Conservation (phyloP, 2,888 invertebrate genomes). For the Herminia tarsipennalis region DNA sequence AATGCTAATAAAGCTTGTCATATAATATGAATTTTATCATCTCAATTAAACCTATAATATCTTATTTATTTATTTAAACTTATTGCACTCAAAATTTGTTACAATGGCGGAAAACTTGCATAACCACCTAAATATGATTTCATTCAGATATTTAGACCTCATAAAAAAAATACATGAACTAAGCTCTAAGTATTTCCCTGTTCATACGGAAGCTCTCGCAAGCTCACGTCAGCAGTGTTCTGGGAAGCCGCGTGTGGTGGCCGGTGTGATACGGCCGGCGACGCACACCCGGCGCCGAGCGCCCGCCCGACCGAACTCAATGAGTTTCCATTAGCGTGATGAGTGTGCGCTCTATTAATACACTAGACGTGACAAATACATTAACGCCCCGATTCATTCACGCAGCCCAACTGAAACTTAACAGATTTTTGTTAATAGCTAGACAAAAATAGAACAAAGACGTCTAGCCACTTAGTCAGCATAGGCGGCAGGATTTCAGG, state of each 20-base stretch:
- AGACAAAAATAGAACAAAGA: not conserved
- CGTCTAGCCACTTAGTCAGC: too few species aligned
- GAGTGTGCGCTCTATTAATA: conserved; percentile 58
- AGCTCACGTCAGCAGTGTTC: conserved; percentile 53
- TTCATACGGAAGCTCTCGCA: conserved; percentile 32
- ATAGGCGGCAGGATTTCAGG: too few species aligned
- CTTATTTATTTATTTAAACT: too few species aligned
- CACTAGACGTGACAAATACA: conserved; percentile 57
- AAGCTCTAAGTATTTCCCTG: conserved; percentile 18
- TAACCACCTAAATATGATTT: too few species aligned
- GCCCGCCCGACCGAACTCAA: conserved; percentile 39
- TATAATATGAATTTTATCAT: not conserved
- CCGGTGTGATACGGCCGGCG: conserved; percentile 39
- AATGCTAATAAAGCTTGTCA: too few species aligned
- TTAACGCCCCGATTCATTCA: conserved; percentile 55
- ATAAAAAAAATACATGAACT: not conserved
- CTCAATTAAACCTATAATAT: not conserved
- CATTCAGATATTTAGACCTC: too few species aligned
- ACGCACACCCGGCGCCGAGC: conserved; percentile 28
- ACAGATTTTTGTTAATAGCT: conserved; percentile 23
- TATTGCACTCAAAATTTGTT: too few species aligned
- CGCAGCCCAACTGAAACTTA: conserved; percentile 38
- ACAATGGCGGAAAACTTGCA: too few species aligned
- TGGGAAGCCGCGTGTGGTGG: conserved; percentile 46
- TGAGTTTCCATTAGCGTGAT: conserved; percentile 57